phyloP scores from a whole-genome alignment of 2,113 vertebrate species.

The Urocynchramus pylzowi region DNA sequence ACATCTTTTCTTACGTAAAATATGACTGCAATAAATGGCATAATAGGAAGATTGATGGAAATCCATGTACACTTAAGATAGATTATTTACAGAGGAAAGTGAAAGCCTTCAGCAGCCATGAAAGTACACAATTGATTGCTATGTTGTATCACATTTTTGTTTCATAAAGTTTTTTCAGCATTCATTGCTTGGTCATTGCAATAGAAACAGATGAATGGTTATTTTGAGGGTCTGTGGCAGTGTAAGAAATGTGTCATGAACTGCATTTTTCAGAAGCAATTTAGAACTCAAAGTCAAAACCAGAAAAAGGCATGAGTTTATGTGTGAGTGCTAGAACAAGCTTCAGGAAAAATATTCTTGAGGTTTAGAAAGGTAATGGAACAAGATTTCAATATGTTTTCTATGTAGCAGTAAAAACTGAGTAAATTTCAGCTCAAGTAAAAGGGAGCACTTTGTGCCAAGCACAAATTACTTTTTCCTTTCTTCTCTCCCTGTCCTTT shows the following conservation, averaged over 20 bases:
- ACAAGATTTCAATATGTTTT: constrained; percentile 22
- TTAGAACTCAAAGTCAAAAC: constrained; percentile 12
- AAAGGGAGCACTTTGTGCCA: background rate
- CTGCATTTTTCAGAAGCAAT: constrained; percentile 23
- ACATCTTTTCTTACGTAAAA: constrained; percentile 24
- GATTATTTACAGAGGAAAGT: background rate
- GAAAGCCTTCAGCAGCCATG: constrained; percentile 1
- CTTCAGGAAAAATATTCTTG: background rate
- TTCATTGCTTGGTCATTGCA: constrained; percentile 19
- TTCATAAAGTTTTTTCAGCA: constrained; percentile 33
- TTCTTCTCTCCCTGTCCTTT: background rate
- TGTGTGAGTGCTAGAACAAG: background rate
- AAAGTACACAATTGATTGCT: constrained; percentile 24
- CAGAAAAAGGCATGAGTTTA: background rate
- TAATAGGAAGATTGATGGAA: constrained; percentile 19
- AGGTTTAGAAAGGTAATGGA: background rate
- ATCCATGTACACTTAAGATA: background rate
- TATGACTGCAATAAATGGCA: constrained; percentile 25
- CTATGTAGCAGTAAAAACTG: background rate
- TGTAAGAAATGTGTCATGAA: background rate
- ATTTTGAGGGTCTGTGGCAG: constrained; percentile 20
- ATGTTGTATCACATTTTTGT: background rate
- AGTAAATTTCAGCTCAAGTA: background rate
- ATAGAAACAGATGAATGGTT: constrained; percentile 20
- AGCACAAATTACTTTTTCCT: background rate